phyloP scores from a whole-genome alignment of 1,140 invertebrate genomes.

The Solen grandis region DNA sequence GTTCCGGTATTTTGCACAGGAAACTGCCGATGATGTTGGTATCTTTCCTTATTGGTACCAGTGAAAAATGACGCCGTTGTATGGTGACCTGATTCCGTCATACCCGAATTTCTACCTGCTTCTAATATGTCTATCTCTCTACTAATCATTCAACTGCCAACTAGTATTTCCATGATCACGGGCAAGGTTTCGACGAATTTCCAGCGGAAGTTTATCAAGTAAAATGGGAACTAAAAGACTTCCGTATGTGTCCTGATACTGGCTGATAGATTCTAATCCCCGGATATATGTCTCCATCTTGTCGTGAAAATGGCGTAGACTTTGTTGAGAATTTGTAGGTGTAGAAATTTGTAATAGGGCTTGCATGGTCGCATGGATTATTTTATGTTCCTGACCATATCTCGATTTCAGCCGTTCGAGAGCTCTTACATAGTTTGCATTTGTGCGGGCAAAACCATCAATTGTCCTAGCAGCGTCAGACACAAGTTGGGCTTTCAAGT shows the following conservation, averaged over 20 bases:
- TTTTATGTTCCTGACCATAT: slow-evolving; percentile 17
- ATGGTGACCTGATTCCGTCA: no score
- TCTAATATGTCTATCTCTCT: no score
- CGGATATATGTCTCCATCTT: slow-evolving; percentile 14
- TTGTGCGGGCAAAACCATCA: neutral
- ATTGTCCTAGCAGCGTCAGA: slow-evolving; percentile 26
- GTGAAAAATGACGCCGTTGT: no score
- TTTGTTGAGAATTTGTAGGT: neutral
- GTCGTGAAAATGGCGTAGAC: neutral
- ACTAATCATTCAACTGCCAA: slow-evolving; percentile 1
- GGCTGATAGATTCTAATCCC: slow-evolving; percentile 8
- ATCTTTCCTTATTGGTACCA: no score
- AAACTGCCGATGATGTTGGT: no score
- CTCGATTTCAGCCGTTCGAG: slow-evolving; percentile 24
- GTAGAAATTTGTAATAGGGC: no score
- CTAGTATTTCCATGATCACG: neutral
- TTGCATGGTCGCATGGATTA: slow-evolving; percentile 2
- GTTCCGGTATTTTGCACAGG: slow-evolving; percentile 5
- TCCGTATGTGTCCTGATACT: neutral
- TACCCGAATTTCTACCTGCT: no score
- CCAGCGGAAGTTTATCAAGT: neutral
- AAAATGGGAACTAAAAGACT: slow-evolving; percentile 2
- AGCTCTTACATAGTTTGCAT: slow-evolving; percentile 10
- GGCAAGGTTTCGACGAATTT: neutral
- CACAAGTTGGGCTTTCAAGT: slow-evolving; percentile 25